Base-by-base conservation (phyloP, 2,888 invertebrate species). In the Zele albiditarsus region DNA sequence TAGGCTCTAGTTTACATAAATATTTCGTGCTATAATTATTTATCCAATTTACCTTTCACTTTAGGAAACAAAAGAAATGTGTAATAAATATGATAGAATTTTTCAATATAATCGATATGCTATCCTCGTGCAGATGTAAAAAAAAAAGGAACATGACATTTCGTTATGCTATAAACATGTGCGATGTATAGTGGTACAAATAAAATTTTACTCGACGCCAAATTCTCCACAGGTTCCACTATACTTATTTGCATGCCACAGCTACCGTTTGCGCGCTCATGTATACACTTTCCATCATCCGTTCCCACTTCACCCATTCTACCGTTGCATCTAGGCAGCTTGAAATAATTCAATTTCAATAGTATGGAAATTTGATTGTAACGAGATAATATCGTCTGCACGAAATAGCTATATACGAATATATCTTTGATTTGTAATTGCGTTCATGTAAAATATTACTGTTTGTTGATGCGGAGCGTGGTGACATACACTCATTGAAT, bases 321-420 rank as follows among this genome's bases (percentile, higher is more conserved):
- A 1, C 27, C 53, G 28, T 71, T 71, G 67, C 77, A 77, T 80
- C 77, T 80, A 81, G 79, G 80, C 77, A 74, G 79, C 80, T 80
- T 76, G 79, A 82, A 86, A 87, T 86, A 86, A 86, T 87, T 86
- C 80, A 80, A 84, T 87, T 85, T 82, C 85, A 81, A 84, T 86
- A 81, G 78, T 75, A 78, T 76, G 79, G 31, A 84, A 84, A 87
- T 87, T 86, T 80, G 81, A 86, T 87, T 82, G 83, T 81, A 81
- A 74, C 80, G 78, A 83, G 82, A 85, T 86, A 85, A 86, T 82
- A 85, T 84, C 84, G 74, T 77, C 77, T 72, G 72, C 46, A 49
- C 27, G 46, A 53, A 53, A 4, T 8, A 10, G 8, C 8, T 42
- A 53, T 20, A 46, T 38, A 38, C 10, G 12, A 12, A 23, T 12